Evolutionary conservation across 1,140 invertebrate species (phyloP), one percentile per base, ranked within the genome.

Genomic region (Tribolium madens): DNA sequence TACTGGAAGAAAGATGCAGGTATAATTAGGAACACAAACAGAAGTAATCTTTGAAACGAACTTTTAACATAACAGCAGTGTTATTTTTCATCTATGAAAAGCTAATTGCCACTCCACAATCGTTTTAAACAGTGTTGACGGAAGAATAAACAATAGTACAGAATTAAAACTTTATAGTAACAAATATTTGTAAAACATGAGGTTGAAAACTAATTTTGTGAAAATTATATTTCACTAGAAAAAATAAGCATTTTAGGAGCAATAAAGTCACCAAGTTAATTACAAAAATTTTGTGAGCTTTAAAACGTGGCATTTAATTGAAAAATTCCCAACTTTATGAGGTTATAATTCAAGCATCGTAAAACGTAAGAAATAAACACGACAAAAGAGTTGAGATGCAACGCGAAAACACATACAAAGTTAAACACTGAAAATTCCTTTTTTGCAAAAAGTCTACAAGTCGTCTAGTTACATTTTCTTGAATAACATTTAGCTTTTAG

Each of bases 21-120:
- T 64, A 36, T 64, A 64, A 64, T 64, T 64, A 64, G 2, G 36
- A 64, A 64, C 2, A 14, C 57, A 64, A 64, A 64, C 26, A 42
- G 1, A 15, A 64, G 21, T 31, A 64, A 14, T 64, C 57, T 33
- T 31, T 33, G 21, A 64, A 26, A 64, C 31, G 26, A 26, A 64
- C 26, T 64, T 33, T 64, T 26, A 64, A 64, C 26, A 14, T 7
- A 10, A 31, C 13, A 13, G 26, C 26, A 13, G 9, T 36, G 36
- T 4, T 64, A 33, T 64, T 64, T 57, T 64, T 64, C 57, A 64
- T 26, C 57, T 64, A 14, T 31, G 13, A 64, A 64, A 57, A 57
- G 52, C 31, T 64, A 64, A 64, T 64, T 64, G 57, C 18, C 57
- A 18, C 31, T 64, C 26, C 7, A 12, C n/a, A 12, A 26, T 64